Evolutionary conservation across 2,888 invertebrate genomes (phyloP), one percentile per base, ranked within the genome.

Genomic region (Celastrina argiolus): DNA sequence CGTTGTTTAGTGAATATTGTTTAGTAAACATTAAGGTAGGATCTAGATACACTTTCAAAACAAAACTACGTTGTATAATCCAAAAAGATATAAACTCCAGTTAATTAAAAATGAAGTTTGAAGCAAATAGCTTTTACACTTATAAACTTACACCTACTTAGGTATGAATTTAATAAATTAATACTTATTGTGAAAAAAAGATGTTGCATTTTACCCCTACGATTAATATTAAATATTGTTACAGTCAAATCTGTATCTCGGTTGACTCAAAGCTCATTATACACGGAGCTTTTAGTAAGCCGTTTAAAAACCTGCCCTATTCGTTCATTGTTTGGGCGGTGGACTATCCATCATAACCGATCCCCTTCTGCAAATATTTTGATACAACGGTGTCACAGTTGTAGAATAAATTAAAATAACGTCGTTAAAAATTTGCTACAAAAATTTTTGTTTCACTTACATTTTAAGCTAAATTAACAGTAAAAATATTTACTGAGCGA

Each of bases 321-420:
- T 86, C 83, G 73, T 74, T 68, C 74, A 74, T 69, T 75, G 81
- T 81, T 79, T 73, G 72, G 79, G 78, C 83, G 81, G 82, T 81
- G 78, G 81, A 74, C 77, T 74, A 79, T 83, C 81, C 76, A 69
- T 77, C 78, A 86, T 88, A 84, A 85, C 85, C 88, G 84, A 89
- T 85, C 73, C 78, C 78, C 78, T 78, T 83, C 76, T 73, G 86
- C 84, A 89, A 90, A 90, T 89, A 89, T 90, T 90, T 81, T 89
- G 88, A 88, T 83, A 78, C 82, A 81, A 79, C 79, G 81, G 81
- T 66, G 56, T 22, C 39, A 61, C 61, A 61, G 36, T 36, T 61
- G 61, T 61, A 39, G 31, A 39, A 58, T 45, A 26, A 22, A 22
- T 64, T 64, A 51, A 45, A 45, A 42, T 2, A n/a, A 51, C 34